phyloP scores from a whole-genome alignment of 2,888 invertebrate genomes.

The Sesia apiformis region DNA sequence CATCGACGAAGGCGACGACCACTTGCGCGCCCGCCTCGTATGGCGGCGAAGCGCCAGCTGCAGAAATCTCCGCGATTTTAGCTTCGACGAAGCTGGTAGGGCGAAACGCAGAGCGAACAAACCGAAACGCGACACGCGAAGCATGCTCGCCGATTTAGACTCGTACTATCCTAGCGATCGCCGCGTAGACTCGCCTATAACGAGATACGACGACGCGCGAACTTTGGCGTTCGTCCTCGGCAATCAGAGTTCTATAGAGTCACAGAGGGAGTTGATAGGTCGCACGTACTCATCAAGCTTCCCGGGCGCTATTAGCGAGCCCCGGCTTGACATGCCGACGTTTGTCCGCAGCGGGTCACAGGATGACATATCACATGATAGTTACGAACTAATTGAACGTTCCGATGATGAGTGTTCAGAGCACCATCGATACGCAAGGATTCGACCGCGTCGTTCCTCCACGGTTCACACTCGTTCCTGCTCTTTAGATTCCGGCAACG shows the following conservation, averaged over 20 bases:
- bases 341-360: slow-evolving; percentile 82
- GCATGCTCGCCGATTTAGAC: slow-evolving; percentile 45
- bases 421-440: slow-evolving; percentile 37
- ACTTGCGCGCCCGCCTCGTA: slow-evolving; percentile 51
- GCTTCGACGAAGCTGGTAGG: slow-evolving; percentile 81
- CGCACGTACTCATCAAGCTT: slow-evolving; percentile 91
- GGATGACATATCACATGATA: slow-evolving; percentile 91
- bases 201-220: slow-evolving; percentile 81
- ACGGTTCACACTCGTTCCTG: slow-evolving; percentile 77
- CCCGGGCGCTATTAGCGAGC: slow-evolving; percentile 85
- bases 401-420: slow-evolving; percentile 77
- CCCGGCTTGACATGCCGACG: slow-evolving; percentile 77
- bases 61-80: slow-evolving; percentile 86
- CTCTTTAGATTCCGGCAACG: slow-evolving; percentile 85
- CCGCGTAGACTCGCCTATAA: slow-evolving; percentile 80
- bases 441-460: slow-evolving; percentile 37
- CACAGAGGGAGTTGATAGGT: slow-evolving; percentile 78
- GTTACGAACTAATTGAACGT: slow-evolving; percentile 88
- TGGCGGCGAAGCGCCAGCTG: slow-evolving; percentile 90
- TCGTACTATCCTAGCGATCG: slow-evolving; percentile 54
- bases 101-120: slow-evolving; percentile 73
- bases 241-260: slow-evolving; percentile 76
- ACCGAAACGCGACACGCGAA: slow-evolving; percentile 44
- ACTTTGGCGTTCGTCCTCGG: slow-evolving; percentile 45
- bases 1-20: slow-evolving; percentile 28